phyloP scores from a whole-genome alignment of 2,888 invertebrate genomes.

The Mellilla xanthometata region DNA sequence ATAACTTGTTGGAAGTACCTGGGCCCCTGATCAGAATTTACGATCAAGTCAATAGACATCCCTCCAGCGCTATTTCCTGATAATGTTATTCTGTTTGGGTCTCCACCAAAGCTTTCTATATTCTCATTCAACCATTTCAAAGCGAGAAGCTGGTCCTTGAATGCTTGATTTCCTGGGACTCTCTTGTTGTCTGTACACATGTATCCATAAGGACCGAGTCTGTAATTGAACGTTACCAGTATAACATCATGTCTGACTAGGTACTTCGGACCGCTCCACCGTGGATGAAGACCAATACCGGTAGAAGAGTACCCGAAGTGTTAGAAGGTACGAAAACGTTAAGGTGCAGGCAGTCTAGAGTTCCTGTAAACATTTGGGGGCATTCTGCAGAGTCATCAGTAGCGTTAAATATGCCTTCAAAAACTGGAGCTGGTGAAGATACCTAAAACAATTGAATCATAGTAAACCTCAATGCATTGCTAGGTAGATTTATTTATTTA shows the following conservation, averaged over 20 bases:
- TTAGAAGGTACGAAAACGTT: conserved; percentile 70
- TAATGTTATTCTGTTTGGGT: conserved; percentile 46
- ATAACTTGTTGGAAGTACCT: conserved; percentile 40
- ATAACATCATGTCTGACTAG: conserved; percentile 46
- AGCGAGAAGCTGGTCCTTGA: conserved; percentile 54
- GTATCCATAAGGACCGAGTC: conserved; percentile 55
- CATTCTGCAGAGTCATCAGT: conserved; percentile 39
- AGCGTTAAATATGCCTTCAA: conserved; percentile 37
- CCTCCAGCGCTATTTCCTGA: conserved; percentile 55
- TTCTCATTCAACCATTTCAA: conserved; percentile 54
- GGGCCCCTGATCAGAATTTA: conserved; percentile 35
- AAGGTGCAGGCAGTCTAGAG: conserved; percentile 40
- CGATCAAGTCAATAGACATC: conserved; percentile 44
- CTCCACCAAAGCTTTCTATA: conserved; percentile 54
- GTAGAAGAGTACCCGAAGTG: conserved; percentile 36
- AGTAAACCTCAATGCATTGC: too few relatives aligned
- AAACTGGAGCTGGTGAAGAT: conserved; percentile 23
- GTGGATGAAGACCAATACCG: conserved; percentile 54
- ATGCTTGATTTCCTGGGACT: conserved; percentile 56
- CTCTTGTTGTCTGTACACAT: conserved; percentile 54
- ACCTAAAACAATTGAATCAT: conserved; percentile 14
- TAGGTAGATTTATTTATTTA: too few relatives aligned
- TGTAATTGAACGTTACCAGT: conserved; percentile 47
- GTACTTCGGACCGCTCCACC: conserved; percentile 53
- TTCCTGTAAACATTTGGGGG: conserved; percentile 38